Evolutionary conservation across 2,113 vertebrate genomes (phyloP).

Genomic region (Callipepla squamata): DNA sequence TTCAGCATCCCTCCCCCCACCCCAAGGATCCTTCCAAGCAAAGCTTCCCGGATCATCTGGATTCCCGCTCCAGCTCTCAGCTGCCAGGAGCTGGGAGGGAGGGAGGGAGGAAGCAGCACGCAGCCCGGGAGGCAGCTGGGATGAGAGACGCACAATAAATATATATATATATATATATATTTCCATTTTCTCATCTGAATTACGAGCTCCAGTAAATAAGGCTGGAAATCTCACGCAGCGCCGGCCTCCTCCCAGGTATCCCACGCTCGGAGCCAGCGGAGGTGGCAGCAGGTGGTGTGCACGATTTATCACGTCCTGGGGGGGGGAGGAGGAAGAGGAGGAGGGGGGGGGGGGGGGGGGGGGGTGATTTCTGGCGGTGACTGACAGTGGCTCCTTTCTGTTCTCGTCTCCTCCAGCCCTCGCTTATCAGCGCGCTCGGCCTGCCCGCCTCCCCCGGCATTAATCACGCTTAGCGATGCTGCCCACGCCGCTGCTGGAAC

Average conservation of each 20-base stretch:
- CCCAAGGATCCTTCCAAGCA: neutral
- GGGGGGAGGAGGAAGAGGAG: too few relatives aligned
- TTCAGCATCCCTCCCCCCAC: neutral
- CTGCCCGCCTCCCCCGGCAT: neutral
- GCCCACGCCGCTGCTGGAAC: slow-evolving; percentile 48
- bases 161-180: too few relatives aligned
- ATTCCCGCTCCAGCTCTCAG: neutral
- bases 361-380: neutral
- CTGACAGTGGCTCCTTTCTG: neutral
- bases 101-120: neutral
- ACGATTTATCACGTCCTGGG: neutral
- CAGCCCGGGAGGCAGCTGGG: slow-evolving; percentile 19
- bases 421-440: neutral
- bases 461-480: slow-evolving; percentile 8
- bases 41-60: neutral
- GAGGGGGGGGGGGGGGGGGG: too few relatives aligned
- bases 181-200: slow-evolving; percentile 26
- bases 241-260: neutral
- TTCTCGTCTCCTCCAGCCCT: neutral
- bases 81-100: slow-evolving; percentile 5
- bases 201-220: neutral
- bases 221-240: neutral
- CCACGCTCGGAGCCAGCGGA: neutral
- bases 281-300: slow-evolving; percentile 27
- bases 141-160: neutral